A percentile compares a stretch with the other conserved stretches of the same genome.
Conservation (phyloP, 2,888 invertebrate species). For the Stegophylla sp. region DNA sequence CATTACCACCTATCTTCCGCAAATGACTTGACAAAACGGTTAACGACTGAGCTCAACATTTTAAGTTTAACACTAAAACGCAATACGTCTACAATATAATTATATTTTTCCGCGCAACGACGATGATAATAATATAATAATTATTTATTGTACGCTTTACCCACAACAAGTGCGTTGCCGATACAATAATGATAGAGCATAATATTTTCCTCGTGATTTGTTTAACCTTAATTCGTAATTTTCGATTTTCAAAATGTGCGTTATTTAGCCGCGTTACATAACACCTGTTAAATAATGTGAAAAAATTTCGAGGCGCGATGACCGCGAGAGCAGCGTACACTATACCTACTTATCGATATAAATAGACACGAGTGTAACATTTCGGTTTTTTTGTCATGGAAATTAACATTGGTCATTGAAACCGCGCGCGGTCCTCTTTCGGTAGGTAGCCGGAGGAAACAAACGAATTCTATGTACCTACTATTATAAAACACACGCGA, state of each 20-base stretch:
- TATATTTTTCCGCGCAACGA: background rate
- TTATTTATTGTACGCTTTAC: background rate
- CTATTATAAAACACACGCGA: background rate
- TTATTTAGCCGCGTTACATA: no score
- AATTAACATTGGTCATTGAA: no score
- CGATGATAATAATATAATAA: background rate
- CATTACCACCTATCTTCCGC: no score
- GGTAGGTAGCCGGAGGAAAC: background rate
- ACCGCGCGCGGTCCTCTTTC: background rate
- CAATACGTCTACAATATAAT: background rate
- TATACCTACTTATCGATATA: no score
- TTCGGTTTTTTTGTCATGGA: no score
- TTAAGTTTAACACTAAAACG: background rate
- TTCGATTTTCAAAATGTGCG: no score
- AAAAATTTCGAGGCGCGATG: no score
- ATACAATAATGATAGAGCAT: background rate
- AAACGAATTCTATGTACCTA: background rate
- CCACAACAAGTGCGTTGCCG: background rate
- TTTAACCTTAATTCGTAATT: background rate
- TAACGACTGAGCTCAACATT: background rate
- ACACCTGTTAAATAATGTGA: no score
- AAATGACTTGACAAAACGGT: constrained; percentile 6
- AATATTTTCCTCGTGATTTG: background rate
- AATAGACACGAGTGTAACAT: no score
- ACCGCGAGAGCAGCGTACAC: no score